phyloP scores from a whole-genome alignment of 2,113 vertebrate species.

The Coptodon rendalli region DNA sequence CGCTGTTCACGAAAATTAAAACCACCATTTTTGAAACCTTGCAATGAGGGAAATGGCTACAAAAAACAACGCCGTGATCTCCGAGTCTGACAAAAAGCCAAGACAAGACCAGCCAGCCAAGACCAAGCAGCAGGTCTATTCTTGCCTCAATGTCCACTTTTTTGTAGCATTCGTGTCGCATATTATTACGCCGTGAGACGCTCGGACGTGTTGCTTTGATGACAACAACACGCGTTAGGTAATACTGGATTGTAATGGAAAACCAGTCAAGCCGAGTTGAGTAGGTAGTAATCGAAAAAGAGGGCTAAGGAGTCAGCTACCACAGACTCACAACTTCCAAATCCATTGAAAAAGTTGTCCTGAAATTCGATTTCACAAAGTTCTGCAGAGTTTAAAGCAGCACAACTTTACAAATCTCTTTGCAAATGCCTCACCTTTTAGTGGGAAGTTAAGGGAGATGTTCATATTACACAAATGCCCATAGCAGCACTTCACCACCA shows the following conservation, averaged over 20 bases:
- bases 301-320: not conserved
- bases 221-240: not conserved
- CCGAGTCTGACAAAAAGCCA: not conserved
- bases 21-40: not conserved
- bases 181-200: not conserved
- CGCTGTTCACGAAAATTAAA: not conserved
- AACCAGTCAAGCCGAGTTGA: not conserved
- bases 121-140: not conserved
- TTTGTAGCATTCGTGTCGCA: not conserved
- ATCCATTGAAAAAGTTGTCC: not conserved
- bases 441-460: constrained; percentile 76
- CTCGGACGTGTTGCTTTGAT: not conserved
- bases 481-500: constrained; percentile 86
- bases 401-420: not conserved
- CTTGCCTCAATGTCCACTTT: not conserved
- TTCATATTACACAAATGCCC: constrained; percentile 92
- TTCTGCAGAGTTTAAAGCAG: not conserved
- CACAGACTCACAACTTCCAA: not conserved
- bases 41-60: not conserved
- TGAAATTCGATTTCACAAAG: not conserved
- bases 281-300: not conserved
- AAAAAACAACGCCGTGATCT: not conserved
- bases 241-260: not conserved
- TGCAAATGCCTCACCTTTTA: constrained; percentile 72
- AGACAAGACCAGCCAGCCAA: not conserved